Evolutionary conservation across 2,797 vertebrate genomes (phyloP), one percentile per base, ranked within the genome.

Genomic region (Thamnophis elegans): DNA sequence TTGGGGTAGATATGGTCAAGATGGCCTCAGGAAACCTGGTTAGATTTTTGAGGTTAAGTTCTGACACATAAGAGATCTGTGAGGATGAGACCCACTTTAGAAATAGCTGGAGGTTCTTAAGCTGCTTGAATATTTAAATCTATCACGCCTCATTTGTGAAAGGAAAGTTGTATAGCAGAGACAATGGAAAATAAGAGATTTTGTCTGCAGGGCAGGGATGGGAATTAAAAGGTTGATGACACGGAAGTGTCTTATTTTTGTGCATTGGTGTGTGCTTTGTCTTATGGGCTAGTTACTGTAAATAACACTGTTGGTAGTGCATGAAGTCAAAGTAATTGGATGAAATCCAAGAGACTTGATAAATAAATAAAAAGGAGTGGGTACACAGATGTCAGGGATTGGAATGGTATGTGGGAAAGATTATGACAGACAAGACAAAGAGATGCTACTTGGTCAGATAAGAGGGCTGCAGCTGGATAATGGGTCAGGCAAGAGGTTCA

Each of bases 101-200:
- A 86, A 88, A 85, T 58, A 90, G 32, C 56, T 9, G 58, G 36
- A 11, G 51, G 51, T 47, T 82, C 91, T 8, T 92, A 88, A 88
- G 36, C 51, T 85, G 65, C 58, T 62, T 90, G 56, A 26, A 93
- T 85, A 82, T 90, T 87, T 88, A 92, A 90, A 93, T 90, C 51
- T 62, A 28, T 88, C 59, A 88, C 53, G 58, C 36, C 36, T 14
- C 68, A 59, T 53, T 73, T 53, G 32, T 58, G 68, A 58, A 90
- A 88, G 14, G 58, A 58, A 91, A 91, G 56, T 53, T 16, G 2
- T 47, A 26, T 51, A 42, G 18, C 51, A 36, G 12, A 42, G 60
- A 68, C 89, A 53, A n/a, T 85, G 58, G 58, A 86, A 88, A 91
- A 90, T 73, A 89, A 85, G 82, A 32, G 55, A 42, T 90, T 92